Evolutionary conservation across 1,140 invertebrate genomes (phyloP).

Genomic region (Spodoptera litura): DNA sequence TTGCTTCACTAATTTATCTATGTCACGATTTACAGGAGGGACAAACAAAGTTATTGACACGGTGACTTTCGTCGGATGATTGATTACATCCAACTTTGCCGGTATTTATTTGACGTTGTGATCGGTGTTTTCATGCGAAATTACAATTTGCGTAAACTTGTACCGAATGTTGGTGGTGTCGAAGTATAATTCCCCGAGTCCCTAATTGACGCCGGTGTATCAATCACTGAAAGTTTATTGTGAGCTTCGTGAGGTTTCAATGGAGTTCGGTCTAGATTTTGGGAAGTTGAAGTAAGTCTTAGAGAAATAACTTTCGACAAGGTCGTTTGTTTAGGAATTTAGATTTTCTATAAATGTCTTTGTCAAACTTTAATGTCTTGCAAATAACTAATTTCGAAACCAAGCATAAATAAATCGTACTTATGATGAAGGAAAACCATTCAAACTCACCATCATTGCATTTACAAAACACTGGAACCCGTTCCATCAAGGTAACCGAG

Average conservation of each 20-base stretch:
- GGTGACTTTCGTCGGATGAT: slow-evolving; percentile 42
- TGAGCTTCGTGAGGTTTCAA: background rate
- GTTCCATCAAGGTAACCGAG: slow-evolving; percentile 13
- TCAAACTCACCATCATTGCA: background rate
- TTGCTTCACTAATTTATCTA: slow-evolving; percentile 48
- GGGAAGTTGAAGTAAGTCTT: background rate
- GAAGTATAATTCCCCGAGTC: slow-evolving; percentile 3
- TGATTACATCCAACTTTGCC: slow-evolving; percentile 45
- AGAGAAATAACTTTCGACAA: too few relatives aligned
- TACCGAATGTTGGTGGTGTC: slow-evolving; percentile 11
- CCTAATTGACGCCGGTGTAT: slow-evolving; percentile 5
- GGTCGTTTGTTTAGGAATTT: too few relatives aligned
- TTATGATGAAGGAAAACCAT: background rate
- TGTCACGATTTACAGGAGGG: slow-evolving; percentile 44
- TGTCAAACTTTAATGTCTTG: too few relatives aligned
- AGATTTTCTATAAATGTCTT: too few relatives aligned
- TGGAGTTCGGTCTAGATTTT: background rate
- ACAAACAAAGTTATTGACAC: slow-evolving; percentile 53
- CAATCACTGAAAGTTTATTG: background rate
- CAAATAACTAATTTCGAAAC: too few relatives aligned
- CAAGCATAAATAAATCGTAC: too few relatives aligned
- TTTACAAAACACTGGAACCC: background rate
- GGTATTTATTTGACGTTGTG: slow-evolving; percentile 35
- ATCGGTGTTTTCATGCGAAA: slow-evolving; percentile 42
- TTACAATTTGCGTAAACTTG: slow-evolving; percentile 43